Evolutionary conservation across 2,888 invertebrate species (phyloP).

Genomic region (Cyaniris semiargus): DNA sequence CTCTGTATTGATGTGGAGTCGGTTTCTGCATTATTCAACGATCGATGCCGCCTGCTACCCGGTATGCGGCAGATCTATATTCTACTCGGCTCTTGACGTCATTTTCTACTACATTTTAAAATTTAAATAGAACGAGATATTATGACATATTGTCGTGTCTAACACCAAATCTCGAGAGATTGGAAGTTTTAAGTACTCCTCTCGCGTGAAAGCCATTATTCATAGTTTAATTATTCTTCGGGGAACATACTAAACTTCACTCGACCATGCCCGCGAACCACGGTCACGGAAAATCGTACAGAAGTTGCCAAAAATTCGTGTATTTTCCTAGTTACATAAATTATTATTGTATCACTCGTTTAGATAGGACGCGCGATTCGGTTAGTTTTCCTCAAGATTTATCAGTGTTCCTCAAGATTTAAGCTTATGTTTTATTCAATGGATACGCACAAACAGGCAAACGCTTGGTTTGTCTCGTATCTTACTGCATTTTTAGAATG

Average conservation of each 20-base stretch:
- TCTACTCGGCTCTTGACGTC: conserved; percentile 37
- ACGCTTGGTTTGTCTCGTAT: not conserved
- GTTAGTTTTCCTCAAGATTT: conserved; percentile 6
- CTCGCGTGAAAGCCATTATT: not conserved
- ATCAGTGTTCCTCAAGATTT: not conserved
- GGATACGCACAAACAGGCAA: not conserved
- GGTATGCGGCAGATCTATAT: conserved; percentile 53
- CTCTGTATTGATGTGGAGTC: conserved; percentile 49
- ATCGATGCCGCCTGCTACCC: conserved; percentile 52
- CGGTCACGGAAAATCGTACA: not conserved
- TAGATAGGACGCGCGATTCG: not conserved
- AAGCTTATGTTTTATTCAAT: conserved; percentile 11
- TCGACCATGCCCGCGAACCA: not conserved
- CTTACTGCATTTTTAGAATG: conserved; percentile 14
- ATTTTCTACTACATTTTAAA: conserved; percentile 11
- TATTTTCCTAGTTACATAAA: conserved; percentile 4
- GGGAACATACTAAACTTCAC: not conserved
- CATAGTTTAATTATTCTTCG: not conserved
- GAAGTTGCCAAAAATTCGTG: not conserved
- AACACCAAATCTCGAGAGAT: not conserved
- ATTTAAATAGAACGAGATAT: conserved; percentile 9
- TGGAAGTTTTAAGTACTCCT: not conserved
- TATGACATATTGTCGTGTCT: not conserved
- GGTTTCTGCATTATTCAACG: conserved; percentile 71
- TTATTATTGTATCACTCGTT: conserved; percentile 7